Evolutionary conservation across 2,797 vertebrate species (phyloP).

Genomic region (Malacoctenus gilli): DNA sequence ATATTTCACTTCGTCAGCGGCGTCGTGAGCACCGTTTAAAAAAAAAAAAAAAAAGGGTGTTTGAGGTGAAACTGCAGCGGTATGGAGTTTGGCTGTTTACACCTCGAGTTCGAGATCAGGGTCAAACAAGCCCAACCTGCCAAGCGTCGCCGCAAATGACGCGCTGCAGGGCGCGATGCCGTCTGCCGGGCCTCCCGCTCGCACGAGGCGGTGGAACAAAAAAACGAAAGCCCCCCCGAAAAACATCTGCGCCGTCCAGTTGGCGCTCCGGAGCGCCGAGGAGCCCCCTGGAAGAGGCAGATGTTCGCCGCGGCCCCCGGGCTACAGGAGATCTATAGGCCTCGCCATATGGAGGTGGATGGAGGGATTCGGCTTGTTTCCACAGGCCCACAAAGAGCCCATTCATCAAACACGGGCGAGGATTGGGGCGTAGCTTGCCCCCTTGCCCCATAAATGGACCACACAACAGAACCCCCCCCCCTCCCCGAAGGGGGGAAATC

Average conservation of each 20-base stretch:
- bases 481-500: constrained; percentile 78
- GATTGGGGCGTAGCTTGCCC: constrained; percentile 73
- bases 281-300: constrained; percentile 75
- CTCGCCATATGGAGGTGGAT: constrained; percentile 85
- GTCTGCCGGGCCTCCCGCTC: constrained; percentile 11
- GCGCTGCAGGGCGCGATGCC: too few species aligned
- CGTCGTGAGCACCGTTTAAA: constrained; percentile 27
- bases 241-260: constrained; percentile 66
- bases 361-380: constrained; percentile 78
- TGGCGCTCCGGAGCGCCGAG: constrained; percentile 49
- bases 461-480: constrained; percentile 77
- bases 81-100: constrained; percentile 71
- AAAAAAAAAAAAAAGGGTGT: constrained; percentile 49
- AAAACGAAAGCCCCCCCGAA: constrained; percentile 55
- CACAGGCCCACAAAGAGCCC: constrained; percentile 81
- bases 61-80: constrained; percentile 69
- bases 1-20: constrained; percentile 69
- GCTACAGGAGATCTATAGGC: constrained; percentile 83
- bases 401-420: constrained; percentile 77
- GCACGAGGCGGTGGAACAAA: constrained; percentile 46
- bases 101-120: constrained; percentile 63
- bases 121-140: constrained; percentile 71
- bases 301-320: constrained; percentile 80
- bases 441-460: constrained; percentile 79
- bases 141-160: constrained; percentile 39